A percentile compares a stretch with the other conserved stretches of the same genome.
phyloP scores from a whole-genome alignment of 1,140 invertebrate species.

The Leptestheria dahalacensis region DNA sequence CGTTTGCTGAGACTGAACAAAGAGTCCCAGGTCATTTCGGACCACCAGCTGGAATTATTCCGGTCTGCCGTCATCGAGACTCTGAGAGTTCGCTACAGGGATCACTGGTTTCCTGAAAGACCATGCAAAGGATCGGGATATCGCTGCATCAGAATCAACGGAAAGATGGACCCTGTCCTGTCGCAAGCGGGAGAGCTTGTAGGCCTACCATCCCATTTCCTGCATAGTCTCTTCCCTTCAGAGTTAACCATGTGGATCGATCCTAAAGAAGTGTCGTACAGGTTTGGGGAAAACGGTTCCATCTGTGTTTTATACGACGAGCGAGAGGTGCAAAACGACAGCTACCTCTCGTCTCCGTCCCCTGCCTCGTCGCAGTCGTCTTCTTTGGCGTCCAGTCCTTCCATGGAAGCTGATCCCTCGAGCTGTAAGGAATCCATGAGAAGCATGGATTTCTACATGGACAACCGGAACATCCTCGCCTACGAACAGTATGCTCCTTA shows the following conservation, averaged over 20 bases:
- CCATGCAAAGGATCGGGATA: constrained; percentile 47
- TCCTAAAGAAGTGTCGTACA: constrained; percentile 45
- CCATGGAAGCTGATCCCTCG: neutral
- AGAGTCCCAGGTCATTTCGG: constrained; percentile 29
- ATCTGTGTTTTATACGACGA: constrained; percentile 44
- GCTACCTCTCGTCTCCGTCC: neutral
- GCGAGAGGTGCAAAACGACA: constrained; percentile 5
- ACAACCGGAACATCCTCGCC: constrained; percentile 20
- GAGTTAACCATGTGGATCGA: constrained; percentile 56
- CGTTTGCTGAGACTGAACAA: constrained; percentile 38
- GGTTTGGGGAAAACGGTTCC: constrained; percentile 54
- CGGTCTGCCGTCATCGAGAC: constrained; percentile 36
- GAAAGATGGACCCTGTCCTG: constrained; percentile 49
- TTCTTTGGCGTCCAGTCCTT: constrained; percentile 3
- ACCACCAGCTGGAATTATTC: constrained; percentile 38
- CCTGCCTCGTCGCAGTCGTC: constrained; percentile 8
- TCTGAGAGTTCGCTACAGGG: constrained; percentile 36
- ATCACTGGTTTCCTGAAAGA: constrained; percentile 50
- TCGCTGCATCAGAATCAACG: constrained; percentile 47
- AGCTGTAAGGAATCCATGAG: constrained; percentile 23
- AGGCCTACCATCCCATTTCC: constrained; percentile 33
- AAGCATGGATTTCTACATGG: constrained; percentile 20
- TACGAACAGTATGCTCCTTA: constrained; percentile 22
- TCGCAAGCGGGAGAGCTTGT: constrained; percentile 39
- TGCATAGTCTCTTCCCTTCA: constrained; percentile 40